These are phyloP conservation scores for Gari tellinella DNA, from an alignment of 2,888 invertebrate genomes.

Conservation along the genomic window DNA sequence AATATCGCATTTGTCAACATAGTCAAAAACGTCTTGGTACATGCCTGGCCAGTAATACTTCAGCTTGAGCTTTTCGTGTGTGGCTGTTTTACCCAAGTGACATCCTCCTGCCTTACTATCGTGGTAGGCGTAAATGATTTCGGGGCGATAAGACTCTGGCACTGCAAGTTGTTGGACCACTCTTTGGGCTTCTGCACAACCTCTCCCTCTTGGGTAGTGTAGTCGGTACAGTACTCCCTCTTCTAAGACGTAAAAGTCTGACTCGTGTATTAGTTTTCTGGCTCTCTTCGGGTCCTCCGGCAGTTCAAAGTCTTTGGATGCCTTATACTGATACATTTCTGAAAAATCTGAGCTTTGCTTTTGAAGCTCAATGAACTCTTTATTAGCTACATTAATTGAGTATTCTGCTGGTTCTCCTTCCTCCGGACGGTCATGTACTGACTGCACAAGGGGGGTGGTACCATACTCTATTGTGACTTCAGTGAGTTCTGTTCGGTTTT, in stretches of 20 bases:
- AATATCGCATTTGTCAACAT: constrained; percentile 30
- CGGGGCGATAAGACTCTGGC: constrained; percentile 25
- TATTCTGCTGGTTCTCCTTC: too few relatives aligned
- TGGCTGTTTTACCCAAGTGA: constrained; percentile 27
- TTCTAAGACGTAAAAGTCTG: constrained; percentile 2
- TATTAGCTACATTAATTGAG: too few relatives aligned
- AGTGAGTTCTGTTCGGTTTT: too few relatives aligned
- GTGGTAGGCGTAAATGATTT: constrained; percentile 32
- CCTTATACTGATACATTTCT: neutral
- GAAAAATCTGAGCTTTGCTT: too few relatives aligned
- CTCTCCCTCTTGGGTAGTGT: constrained; percentile 21
- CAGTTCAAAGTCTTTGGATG: neutral
- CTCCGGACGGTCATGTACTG: too few relatives aligned
- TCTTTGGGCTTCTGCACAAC: too few relatives aligned
- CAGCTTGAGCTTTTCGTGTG: neutral
- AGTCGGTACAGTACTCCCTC: constrained; percentile 16
- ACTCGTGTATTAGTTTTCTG: neutral
- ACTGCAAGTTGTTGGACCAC: too few relatives aligned
- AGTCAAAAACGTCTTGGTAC: constrained; percentile 37
- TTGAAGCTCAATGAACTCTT: neutral
- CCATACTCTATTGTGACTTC: too few relatives aligned
- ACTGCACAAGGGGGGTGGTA: too few relatives aligned
- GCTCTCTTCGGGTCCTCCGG: neutral
- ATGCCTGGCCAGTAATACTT: constrained; percentile 48
- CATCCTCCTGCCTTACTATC: constrained; percentile 33